phyloP scores from a whole-genome alignment of 2,797 vertebrate genomes.

The Pristis pectinata region DNA sequence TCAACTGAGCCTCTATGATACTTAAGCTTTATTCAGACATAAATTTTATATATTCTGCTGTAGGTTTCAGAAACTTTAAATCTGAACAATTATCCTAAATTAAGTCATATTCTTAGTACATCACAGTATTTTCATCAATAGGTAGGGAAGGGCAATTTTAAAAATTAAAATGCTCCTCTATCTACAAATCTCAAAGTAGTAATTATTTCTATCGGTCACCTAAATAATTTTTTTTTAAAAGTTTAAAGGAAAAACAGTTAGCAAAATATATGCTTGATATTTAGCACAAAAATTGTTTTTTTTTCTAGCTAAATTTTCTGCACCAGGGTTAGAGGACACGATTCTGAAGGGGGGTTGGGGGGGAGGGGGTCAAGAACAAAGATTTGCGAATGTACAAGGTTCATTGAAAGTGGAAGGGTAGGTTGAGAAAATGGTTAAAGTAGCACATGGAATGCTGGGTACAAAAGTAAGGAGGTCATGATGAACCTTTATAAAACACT shows the following conservation, averaged over 20 bases:
- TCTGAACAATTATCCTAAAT: not conserved
- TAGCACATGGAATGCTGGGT: too few relatives aligned
- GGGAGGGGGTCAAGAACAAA: too few relatives aligned
- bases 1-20: not conserved
- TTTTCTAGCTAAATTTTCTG: not conserved
- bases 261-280: not conserved
- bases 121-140: not conserved
- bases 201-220: not conserved
- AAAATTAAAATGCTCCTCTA: not conserved
- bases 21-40: not conserved
- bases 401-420: too few relatives aligned
- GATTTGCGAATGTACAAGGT: too few relatives aligned
- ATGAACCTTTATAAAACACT: too few relatives aligned
- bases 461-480: too few relatives aligned
- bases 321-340: not conserved
- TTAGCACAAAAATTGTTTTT: not conserved
- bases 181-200: not conserved
- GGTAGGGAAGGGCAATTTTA: not conserved
- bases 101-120: not conserved
- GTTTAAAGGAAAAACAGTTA: not conserved
- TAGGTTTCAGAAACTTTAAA: not conserved
- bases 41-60: not conserved
- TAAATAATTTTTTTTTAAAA: not conserved
- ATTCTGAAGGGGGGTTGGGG: too few relatives aligned
- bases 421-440: too few relatives aligned